phyloP scores from a whole-genome alignment of 1,140 invertebrate species.

The Helicoverpa armigera region DNA sequence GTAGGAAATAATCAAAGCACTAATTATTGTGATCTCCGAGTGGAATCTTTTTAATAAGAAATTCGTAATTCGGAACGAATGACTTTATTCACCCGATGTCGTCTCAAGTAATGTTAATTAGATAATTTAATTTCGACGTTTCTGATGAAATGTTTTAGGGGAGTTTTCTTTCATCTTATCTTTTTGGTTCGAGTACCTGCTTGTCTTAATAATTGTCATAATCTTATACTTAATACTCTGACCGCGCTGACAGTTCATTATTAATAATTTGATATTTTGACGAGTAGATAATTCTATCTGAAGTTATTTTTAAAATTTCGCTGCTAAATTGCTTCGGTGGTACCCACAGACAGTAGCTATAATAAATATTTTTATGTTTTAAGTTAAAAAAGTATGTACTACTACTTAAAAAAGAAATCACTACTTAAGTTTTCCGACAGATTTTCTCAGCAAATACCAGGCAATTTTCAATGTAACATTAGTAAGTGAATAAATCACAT shows the following conservation, averaged over 20 bases:
- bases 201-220: constrained; percentile 28
- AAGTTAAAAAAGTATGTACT: too few relatives aligned
- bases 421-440: too few relatives aligned
- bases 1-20: constrained; percentile 52
- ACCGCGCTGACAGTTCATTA: not conserved
- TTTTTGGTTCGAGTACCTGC: constrained; percentile 19
- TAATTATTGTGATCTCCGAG: constrained; percentile 60
- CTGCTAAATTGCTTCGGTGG: not conserved
- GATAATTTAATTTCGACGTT: constrained; percentile 63
- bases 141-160: constrained; percentile 48
- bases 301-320: too few relatives aligned
- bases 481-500: constrained; percentile 30
- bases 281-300: not conserved
- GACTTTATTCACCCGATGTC: constrained; percentile 63
- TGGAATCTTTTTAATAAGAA: constrained; percentile 61
- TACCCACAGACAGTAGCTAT: too few relatives aligned
- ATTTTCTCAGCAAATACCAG: not conserved
- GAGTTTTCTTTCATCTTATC: constrained; percentile 49
- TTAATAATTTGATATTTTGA: not conserved
- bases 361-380: too few relatives aligned
- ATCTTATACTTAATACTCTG: constrained; percentile 12
- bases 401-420: too few relatives aligned
- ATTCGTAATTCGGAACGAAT: constrained; percentile 59
- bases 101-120: constrained; percentile 65
- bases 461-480: constrained; percentile 6